These are phyloP conservation scores for Seira ritae DNA, from an alignment of 2,888 invertebrate genomes.

Conservation along the genomic window DNA sequence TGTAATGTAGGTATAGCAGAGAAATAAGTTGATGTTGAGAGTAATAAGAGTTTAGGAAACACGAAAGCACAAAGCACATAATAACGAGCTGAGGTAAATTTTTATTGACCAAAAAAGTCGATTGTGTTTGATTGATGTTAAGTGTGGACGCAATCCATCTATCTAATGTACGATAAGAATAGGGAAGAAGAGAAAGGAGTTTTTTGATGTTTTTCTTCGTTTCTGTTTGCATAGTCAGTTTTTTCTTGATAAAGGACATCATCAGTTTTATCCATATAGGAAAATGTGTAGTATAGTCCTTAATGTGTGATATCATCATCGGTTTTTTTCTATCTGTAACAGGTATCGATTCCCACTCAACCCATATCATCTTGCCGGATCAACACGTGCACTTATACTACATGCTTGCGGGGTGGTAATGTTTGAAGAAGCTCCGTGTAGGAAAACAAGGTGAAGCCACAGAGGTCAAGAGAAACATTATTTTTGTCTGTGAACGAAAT, in stretches of 20 bases:
- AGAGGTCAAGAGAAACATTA: slow-evolving; percentile 47
- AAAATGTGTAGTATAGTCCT: slow-evolving; percentile 13
- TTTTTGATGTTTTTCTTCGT: not conserved
- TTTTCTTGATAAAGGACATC: slow-evolving; percentile 18
- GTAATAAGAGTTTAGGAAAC: too few relatives aligned
- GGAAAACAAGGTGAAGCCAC: slow-evolving; percentile 37
- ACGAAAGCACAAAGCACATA: too few relatives aligned
- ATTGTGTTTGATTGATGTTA: too few relatives aligned
- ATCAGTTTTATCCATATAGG: slow-evolving; percentile 19
- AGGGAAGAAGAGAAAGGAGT: not conserved
- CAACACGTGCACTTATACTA: slow-evolving; percentile 35
- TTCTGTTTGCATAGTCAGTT: not conserved
- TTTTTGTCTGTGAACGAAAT: slow-evolving; percentile 16
- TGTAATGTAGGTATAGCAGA: too few relatives aligned
- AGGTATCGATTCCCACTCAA: slow-evolving; percentile 25
- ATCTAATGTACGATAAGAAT: not conserved
- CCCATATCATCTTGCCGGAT: slow-evolving; percentile 14
- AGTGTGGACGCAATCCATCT: too few relatives aligned
- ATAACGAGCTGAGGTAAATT: too few relatives aligned
- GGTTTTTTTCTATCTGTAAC: slow-evolving; percentile 29
- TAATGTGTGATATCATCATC: not conserved
- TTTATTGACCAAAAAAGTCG: too few relatives aligned
- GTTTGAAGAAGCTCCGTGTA: slow-evolving; percentile 22
- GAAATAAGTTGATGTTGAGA: too few relatives aligned
- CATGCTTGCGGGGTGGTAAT: not conserved